phyloP scores from a whole-genome alignment of 2,888 invertebrate genomes.

The Philereme transversata region DNA sequence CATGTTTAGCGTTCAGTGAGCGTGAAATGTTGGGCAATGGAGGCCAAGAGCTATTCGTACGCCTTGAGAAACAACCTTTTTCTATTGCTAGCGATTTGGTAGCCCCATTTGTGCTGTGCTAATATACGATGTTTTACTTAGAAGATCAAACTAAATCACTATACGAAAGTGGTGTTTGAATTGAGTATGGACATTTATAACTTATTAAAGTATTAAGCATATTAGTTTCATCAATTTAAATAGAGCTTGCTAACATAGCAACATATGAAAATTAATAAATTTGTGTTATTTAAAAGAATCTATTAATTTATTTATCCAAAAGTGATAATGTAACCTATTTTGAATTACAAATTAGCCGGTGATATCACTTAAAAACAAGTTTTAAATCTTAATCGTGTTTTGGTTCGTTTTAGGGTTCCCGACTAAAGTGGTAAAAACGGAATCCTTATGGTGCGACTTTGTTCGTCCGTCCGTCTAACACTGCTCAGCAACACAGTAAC shows the following conservation, averaged over 20 bases:
- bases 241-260: no score
- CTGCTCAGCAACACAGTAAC: no score
- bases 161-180: no score
- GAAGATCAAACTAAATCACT: no score
- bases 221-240: no score
- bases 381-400: background rate
- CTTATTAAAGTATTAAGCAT: no score
- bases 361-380: background rate
- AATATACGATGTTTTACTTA: no score
- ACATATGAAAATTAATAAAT: background rate
- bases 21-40: conserved; percentile 63
- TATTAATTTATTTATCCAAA: background rate
- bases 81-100: conserved; percentile 6
- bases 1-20: conserved; percentile 49
- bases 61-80: conserved; percentile 26
- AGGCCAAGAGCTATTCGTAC: conserved; percentile 47
- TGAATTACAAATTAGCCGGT: background rate
- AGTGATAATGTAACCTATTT: background rate
- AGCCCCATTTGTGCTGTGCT: background rate
- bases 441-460: no score
- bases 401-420: background rate
- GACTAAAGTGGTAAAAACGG: no score
- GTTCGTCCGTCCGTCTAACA: no score
- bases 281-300: background rate
- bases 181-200: no score